Evolutionary conservation across 2,888 invertebrate species (phyloP).

Genomic region (Caenorhabditis japonica): DNA sequence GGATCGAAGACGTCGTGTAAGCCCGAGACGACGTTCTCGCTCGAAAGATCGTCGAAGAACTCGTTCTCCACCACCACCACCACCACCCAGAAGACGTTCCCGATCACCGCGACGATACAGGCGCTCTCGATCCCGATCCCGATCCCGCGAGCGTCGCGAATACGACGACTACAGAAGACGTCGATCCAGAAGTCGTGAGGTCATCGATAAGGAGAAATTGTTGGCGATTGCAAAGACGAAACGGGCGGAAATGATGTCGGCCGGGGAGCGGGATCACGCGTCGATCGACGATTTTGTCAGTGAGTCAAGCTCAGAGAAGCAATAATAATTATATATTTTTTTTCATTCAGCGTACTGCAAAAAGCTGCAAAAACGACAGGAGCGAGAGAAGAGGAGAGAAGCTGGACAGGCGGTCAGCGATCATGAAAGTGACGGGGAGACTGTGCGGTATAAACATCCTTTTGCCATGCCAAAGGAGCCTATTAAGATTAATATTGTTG

Average conservation of each 20-base stretch:
- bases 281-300: conserved; percentile 60
- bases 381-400: conserved; percentile 50
- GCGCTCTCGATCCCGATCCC: background rate
- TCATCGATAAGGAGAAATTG: conserved; percentile 68
- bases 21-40: conserved; percentile 7
- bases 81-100: conserved; percentile 12
- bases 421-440: conserved; percentile 55
- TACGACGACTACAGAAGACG: conserved; percentile 10
- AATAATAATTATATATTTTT: too few species aligned
- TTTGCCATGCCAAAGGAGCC: conserved; percentile 53
- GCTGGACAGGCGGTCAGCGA: conserved; percentile 56
- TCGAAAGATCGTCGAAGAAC: background rate
- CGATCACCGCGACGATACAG: conserved; percentile 17
- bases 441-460: conserved; percentile 47
- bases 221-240: conserved; percentile 69
- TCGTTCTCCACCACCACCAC: background rate
- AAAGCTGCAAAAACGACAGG: conserved; percentile 55
- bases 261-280: conserved; percentile 36
- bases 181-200: conserved; percentile 38
- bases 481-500: conserved; percentile 61
- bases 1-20: background rate
- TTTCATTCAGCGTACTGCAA: conserved; percentile 62
- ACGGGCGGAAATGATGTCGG: conserved; percentile 55
- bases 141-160: conserved; percentile 20
- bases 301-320: conserved; percentile 20